A percentile compares a stretch with the other conserved stretches of the same genome.
Evolutionary conservation across 2,888 invertebrate species (phyloP).

Genomic region (Dryobota labecula): DNA sequence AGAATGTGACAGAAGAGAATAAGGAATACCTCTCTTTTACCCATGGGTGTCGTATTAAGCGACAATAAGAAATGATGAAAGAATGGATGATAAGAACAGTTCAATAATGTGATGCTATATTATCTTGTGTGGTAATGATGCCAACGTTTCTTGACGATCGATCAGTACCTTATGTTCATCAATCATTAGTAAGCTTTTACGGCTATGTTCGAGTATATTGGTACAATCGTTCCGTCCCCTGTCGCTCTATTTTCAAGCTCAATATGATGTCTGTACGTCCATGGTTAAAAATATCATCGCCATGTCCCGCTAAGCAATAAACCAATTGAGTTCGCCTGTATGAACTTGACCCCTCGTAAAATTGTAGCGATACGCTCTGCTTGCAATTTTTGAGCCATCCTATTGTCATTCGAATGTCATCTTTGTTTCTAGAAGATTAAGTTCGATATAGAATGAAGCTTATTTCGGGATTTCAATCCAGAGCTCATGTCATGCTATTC

Average conservation of each 20-base stretch:
- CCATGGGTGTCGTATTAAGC: slow-evolving; percentile 19
- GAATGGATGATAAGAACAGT: background rate
- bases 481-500: slow-evolving; percentile 29
- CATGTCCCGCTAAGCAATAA: slow-evolving; percentile 72
- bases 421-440: slow-evolving; percentile 62
- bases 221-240: background rate
- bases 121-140: background rate
- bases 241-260: slow-evolving; percentile 16
- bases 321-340: slow-evolving; percentile 77
- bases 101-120: background rate
- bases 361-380: slow-evolving; percentile 72
- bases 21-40: slow-evolving; percentile 15
- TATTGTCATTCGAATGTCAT: slow-evolving; percentile 60
- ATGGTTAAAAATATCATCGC: slow-evolving; percentile 67
- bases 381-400: slow-evolving; percentile 64
- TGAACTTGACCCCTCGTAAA: slow-evolving; percentile 84
- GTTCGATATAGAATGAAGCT: slow-evolving; percentile 40
- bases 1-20: slow-evolving; percentile 17
- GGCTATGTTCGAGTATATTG: background rate
- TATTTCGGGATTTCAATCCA: slow-evolving; percentile 39
- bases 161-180: background rate
- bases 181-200: background rate
- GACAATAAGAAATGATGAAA: background rate
- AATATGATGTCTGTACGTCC: slow-evolving; percentile 33
- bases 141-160: background rate